Percentiles rank a stretch among this genome's conserved stretches.
Evolutionary conservation across 2,888 invertebrate genomes (phyloP).

Genomic region (Netelia inedita): DNA sequence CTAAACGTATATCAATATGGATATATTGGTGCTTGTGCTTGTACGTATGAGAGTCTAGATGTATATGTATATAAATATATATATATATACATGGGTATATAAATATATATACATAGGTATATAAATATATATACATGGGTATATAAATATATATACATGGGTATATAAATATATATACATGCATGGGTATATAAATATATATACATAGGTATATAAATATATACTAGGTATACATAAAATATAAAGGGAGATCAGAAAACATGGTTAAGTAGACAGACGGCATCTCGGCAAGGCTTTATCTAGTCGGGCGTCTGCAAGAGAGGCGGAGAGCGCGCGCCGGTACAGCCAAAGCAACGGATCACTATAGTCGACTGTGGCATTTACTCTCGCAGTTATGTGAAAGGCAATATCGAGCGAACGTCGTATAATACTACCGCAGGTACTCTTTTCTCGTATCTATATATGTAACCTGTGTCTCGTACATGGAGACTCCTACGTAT

Average conservation of each 20-base stretch:
- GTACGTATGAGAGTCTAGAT: no score
- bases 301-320: constrained; percentile 63
- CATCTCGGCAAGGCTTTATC: constrained; percentile 34
- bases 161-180: no score
- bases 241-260: not conserved
- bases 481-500: constrained; percentile 65
- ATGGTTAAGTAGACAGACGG: constrained; percentile 36
- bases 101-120: not conserved
- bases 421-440: constrained; percentile 60
- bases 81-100: not conserved
- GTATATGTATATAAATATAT: no score
- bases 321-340: constrained; percentile 76
- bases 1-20: no score
- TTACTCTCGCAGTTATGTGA: constrained; percentile 84
- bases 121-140: no score
- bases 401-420: constrained; percentile 82
- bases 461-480: constrained; percentile 27
- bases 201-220: not conserved
- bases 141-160: no score
- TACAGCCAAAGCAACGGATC: constrained; percentile 71
- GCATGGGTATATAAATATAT: no score
- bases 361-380: constrained; percentile 77
- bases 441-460: constrained; percentile 46
- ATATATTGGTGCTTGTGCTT: no score
- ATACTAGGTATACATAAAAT: constrained; percentile 6